phyloP scores from a whole-genome alignment of 2,113 vertebrate genomes.

The Rissa tridactyla region DNA sequence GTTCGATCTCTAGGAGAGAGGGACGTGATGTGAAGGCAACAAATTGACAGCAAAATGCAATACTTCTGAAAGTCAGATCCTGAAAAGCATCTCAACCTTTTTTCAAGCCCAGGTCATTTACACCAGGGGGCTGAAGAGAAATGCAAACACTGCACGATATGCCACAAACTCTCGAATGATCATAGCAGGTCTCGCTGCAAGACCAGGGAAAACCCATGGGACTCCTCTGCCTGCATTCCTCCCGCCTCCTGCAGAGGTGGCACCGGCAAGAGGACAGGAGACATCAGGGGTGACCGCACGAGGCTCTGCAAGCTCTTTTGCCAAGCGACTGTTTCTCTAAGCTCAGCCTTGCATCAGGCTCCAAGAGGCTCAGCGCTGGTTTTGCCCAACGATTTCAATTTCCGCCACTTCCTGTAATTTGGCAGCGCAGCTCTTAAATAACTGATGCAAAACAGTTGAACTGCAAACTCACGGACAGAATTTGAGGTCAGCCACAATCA shows the following conservation, averaged over 20 bases:
- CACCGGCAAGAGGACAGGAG: neutral
- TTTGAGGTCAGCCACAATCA: neutral
- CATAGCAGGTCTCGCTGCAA: neutral
- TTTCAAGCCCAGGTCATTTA: neutral
- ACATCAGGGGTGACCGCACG: neutral
- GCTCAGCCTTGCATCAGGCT: neutral
- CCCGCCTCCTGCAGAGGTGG: neutral
- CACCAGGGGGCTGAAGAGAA: neutral
- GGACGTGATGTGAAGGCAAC: neutral
- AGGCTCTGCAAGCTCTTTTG: neutral
- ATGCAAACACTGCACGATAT: neutral
- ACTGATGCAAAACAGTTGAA: neutral
- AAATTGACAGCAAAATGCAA: neutral
- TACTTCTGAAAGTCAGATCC: neutral
- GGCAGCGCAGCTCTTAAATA: neutral
- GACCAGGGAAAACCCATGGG: neutral
- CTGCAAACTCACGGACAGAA: neutral
- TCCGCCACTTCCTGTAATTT: neutral
- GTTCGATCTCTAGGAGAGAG: neutral
- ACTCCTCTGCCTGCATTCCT: neutral
- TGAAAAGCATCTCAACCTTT: neutral
- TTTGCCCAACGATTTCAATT: neutral
- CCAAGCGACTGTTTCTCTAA: neutral
- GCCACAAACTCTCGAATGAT: neutral
- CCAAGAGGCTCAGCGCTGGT: neutral